phyloP scores from a whole-genome alignment of 2,888 invertebrate species.

The Folsomia candida region DNA sequence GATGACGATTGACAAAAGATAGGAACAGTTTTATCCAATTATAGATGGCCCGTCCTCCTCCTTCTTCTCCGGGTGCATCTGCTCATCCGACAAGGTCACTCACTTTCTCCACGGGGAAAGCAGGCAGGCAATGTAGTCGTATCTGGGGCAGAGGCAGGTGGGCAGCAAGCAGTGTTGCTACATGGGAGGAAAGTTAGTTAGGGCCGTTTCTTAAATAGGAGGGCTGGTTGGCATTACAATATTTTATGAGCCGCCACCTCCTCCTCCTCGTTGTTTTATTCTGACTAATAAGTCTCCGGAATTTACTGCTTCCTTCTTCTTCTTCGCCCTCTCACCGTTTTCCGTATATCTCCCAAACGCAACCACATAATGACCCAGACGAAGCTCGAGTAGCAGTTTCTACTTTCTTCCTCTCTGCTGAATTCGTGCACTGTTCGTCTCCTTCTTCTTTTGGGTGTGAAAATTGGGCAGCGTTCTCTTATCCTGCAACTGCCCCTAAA shows the following conservation, averaged over 20 bases:
- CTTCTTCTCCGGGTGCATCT: no score
- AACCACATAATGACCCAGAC: slow-evolving; percentile 13
- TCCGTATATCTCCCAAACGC: neutral
- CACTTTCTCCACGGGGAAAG: no score
- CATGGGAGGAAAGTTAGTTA: no score
- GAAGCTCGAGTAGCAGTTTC: neutral
- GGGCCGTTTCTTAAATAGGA: no score
- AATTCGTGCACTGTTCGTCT: no score
- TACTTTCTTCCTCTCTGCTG: neutral
- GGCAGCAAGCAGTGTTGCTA: neutral
- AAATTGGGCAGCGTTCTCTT: no score
- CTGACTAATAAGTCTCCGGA: slow-evolving; percentile 8
- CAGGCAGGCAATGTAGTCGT: no score
- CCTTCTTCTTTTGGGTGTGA: no score
- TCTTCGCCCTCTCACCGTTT: neutral
- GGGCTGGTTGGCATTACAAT: slow-evolving; percentile 2
- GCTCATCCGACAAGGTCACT: no score
- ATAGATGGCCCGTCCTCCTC: no score
- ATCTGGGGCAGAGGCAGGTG: neutral
- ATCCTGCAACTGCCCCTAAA: neutral
- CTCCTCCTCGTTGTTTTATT: neutral
- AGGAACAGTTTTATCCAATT: neutral
- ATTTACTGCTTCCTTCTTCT: slow-evolving; percentile 3
- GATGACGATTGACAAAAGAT: no score
- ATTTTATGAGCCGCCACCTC: slow-evolving; percentile 11